A percentile compares a stretch with the other conserved stretches of the same genome.
These are phyloP conservation scores for Triplophysa siluroides DNA, from an alignment of 2,113 vertebrate species.

Conservation along the genomic window DNA sequence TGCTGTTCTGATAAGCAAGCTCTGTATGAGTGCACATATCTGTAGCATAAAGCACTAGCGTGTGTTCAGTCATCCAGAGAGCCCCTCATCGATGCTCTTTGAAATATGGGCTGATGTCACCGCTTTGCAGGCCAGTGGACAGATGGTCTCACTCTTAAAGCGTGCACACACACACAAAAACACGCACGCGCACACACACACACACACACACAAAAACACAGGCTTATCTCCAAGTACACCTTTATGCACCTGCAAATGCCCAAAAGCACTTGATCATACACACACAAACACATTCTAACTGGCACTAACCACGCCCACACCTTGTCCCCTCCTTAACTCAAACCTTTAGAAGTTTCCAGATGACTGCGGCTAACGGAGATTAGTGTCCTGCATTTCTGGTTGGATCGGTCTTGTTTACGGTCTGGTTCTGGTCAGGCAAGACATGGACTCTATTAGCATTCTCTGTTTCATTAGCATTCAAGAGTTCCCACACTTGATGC, in stretches of 20 bases:
- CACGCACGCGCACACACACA: not conserved
- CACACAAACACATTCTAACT: not conserved
- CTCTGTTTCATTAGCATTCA: too few species aligned
- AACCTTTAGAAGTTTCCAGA: constrained; percentile 1
- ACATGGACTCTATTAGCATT: constrained; percentile 6
- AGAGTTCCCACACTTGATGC: not conserved
- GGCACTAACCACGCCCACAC: not conserved
- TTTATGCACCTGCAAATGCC: not conserved
- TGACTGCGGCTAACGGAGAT: not conserved
- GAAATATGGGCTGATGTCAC: constrained; percentile 68
- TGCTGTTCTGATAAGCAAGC: constrained; percentile 26
- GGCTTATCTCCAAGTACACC: constrained; percentile 9
- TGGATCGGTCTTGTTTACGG: not conserved
- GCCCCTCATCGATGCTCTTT: constrained; percentile 51
- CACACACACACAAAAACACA: not conserved
- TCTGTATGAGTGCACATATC: constrained; percentile 10
- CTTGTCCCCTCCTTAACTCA: not conserved
- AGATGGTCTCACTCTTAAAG: constrained; percentile 60
- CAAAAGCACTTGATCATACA: not conserved
- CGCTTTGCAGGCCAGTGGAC: constrained; percentile 47
- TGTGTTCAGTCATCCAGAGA: constrained; percentile 24
- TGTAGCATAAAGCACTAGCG: not conserved
- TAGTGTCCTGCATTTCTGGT: not conserved
- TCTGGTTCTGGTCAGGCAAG: constrained; percentile 16
- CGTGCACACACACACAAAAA: not conserved